Base-by-base conservation (phyloP, 1,140 invertebrate species). In the Drosophila virilis region DNA sequence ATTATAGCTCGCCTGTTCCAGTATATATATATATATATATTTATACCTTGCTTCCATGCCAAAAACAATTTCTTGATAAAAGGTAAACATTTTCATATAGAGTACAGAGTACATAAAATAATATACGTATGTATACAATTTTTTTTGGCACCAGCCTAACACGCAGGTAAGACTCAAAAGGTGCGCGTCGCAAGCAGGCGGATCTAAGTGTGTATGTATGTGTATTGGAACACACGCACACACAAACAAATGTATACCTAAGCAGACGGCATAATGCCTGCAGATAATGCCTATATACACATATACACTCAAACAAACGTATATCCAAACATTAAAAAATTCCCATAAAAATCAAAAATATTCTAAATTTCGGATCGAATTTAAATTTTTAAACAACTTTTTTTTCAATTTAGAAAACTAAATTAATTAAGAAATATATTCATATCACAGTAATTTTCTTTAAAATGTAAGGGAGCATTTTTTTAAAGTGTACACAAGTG, bases 111-210 rank as follows among this genome's bases (percentile, higher is more conserved):
- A 48, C 9, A 22, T 8, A 15, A 22, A 50, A 37, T 37, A 12
- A 17, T 6, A 37, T 52, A n/a, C n/a, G n/a, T n/a, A n/a, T n/a
- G n/a, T n/a, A 5, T 46, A 35, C 43, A 43, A 58, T 28, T 37
- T 59, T 46, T 62, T 0, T 69, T 8, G 52, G 64, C 48, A 67
- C 46, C 83, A 82, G 64, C 58, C 83, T 64, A 79, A 83, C 38
- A 54, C 54, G 57, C 83, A 86, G 79, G 83, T 83, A 86, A 78
- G 62, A 46, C 64, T 38, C 33, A 48, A 67, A 46, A 59, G 58
- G 37, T 55, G 38, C 28, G 17, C 51, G 42, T 28, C 10, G 45
- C 42, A 22, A 48, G 22, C 52, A 32, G 8, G 57, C 15, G 13
- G 32, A n/a, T 43, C 51, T 62, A 54, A 52, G 54, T 51, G 42